phyloP scores from a whole-genome alignment of 2,888 invertebrate genomes.

The Megaustenia siamemsis region DNA sequence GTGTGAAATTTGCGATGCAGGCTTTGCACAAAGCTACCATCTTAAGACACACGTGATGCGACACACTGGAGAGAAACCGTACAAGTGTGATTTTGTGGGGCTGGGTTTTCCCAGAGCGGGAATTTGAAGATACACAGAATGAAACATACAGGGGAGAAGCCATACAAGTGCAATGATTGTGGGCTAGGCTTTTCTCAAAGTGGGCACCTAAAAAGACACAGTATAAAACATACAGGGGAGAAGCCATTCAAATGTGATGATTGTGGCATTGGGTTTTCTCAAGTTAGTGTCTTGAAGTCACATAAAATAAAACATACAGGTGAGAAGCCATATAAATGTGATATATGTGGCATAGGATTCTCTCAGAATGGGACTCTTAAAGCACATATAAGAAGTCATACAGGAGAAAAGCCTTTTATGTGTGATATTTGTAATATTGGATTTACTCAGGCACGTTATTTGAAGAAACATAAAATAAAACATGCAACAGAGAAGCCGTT shows the following conservation, averaged over 20 bases:
- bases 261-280: conserved; percentile 16
- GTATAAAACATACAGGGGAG: conserved; percentile 28
- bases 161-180: conserved; percentile 32
- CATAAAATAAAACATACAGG: conserved; percentile 35
- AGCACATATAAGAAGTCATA: conserved; percentile 32
- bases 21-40: conserved; percentile 10
- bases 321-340: conserved; percentile 22
- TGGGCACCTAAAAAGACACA: conserved; percentile 11
- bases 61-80: conserved; percentile 34
- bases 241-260: conserved; percentile 34
- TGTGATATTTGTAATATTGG: conserved; percentile 33
- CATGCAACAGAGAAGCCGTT: conserved; percentile 31
- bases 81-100: conserved; percentile 34
- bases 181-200: conserved; percentile 27
- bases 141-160: conserved; percentile 24
- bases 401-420: conserved; percentile 43
- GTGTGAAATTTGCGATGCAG: conserved; percentile 31
- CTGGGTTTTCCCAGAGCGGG: background rate
- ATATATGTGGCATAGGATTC: conserved; percentile 39
- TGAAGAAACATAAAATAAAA: conserved; percentile 37
- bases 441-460: conserved; percentile 33
- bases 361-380: conserved; percentile 43
- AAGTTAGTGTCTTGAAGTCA: conserved; percentile 6
- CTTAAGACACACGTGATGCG: conserved; percentile 11
- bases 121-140: conserved; percentile 3